phyloP scores from a whole-genome alignment of 2,888 invertebrate genomes.

The Drosophila buzzatii region DNA sequence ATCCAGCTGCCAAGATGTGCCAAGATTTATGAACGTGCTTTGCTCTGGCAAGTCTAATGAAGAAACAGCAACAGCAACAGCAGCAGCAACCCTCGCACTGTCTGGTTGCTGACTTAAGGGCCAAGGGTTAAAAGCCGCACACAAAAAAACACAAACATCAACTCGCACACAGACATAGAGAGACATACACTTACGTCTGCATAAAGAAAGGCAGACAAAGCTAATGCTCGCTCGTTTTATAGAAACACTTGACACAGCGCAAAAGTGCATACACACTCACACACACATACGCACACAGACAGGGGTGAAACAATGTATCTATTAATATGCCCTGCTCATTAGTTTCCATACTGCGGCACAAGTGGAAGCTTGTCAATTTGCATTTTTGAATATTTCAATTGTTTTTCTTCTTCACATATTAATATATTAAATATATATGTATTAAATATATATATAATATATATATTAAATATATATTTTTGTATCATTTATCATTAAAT shows the following conservation, averaged over 20 bases:
- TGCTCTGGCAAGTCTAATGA: slow-evolving; percentile 35
- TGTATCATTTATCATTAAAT: not conserved
- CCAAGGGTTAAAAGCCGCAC: slow-evolving; percentile 64
- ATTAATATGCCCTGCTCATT: slow-evolving; percentile 27
- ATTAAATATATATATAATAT: not conserved
- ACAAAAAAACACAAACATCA: slow-evolving; percentile 12
- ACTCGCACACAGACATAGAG: slow-evolving; percentile 1
- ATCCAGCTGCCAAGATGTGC: slow-evolving; percentile 26
- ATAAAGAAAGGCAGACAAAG: slow-evolving; percentile 51
- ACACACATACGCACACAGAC: not conserved
- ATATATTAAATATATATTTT: not conserved
- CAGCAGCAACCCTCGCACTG: slow-evolving; percentile 61
- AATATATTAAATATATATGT: too few species aligned
- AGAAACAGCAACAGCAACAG: slow-evolving; percentile 33
- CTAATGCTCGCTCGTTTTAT: slow-evolving; percentile 44
- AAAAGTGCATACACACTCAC: slow-evolving; percentile 23
- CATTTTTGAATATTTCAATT: not conserved
- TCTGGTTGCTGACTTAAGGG: slow-evolving; percentile 29
- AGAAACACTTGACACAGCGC: slow-evolving; percentile 52
- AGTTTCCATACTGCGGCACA: slow-evolving; percentile 22
- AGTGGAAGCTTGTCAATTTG: slow-evolving; percentile 2
- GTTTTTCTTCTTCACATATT: too few species aligned
- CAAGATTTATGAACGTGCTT: slow-evolving; percentile 47
- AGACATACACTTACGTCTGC: not conserved
- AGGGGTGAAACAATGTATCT: slow-evolving; percentile 36